Base-by-base conservation (phyloP, 2,797 vertebrate genomes). In the Kryptopterus vitreolus region DNA sequence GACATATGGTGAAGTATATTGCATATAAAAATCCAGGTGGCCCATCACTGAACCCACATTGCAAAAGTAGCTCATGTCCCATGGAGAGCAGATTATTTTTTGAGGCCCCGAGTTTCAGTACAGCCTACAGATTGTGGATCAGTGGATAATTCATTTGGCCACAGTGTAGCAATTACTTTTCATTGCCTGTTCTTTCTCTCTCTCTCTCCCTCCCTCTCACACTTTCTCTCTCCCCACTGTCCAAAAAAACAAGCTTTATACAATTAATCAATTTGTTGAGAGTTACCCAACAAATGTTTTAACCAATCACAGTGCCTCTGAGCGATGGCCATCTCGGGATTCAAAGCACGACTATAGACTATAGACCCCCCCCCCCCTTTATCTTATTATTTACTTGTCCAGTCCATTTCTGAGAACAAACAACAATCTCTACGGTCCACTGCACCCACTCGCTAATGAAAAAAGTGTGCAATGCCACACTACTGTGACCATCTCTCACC, bases 211-310 rank as follows among this genome's bases (percentile, higher is more conserved):
- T 6, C 52, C 13, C 52, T 22, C 12, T 53, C 43, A 7, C 38
- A 7, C 38, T 43, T 10, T 43, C 38, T 43, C 38, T 53, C 53
- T 46, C 61, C 59, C 24, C 53, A 77, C 50, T 66, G 81, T 79
- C 61, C 69, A 72, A 75, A 83, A 65, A 83, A 48, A 48, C 76
- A 81, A 72, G 57, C 68, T 75, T 48, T 18, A 69, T 31, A 22
- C 35, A 66, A 82, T 83, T 82, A 85, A 87, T 83, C 78, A 83
- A 65, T 70, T 81, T 84, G 79, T 79, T 73, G 76, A 82, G 70
- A 84, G 63, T 66, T 81, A 35, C 50, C 38, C 72, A 53, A 76
- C 71, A 78, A 82, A 78, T 43, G 61, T 31, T 61, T 46, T 66
- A 52, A 74, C 68, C 63, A 68, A 62, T 77, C 70, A 82, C 26